phyloP scores from a whole-genome alignment of 2,113 vertebrate genomes.

The Podarcis muralis region DNA sequence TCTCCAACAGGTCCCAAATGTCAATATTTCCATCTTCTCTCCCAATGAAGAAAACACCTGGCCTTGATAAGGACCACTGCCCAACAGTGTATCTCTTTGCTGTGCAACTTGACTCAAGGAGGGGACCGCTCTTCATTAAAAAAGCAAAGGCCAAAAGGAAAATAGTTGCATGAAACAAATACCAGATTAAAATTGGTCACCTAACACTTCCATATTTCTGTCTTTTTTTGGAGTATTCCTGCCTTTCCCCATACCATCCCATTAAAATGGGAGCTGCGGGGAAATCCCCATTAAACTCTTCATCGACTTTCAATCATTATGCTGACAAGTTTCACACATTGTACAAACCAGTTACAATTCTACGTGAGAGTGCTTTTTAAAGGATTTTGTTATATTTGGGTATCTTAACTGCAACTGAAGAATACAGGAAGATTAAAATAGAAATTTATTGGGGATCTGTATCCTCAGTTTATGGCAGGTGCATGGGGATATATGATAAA shows the following conservation, averaged over 20 bases:
- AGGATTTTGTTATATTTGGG: not conserved
- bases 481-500: not conserved
- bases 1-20: constrained; percentile 92
- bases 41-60: constrained; percentile 89
- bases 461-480: not conserved
- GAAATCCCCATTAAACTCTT: no score
- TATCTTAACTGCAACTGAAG: not conserved
- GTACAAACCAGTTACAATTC: not conserved
- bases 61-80: constrained; percentile 90
- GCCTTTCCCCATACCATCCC: not conserved
- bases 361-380: not conserved
- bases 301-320: no score
- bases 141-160: not conserved
- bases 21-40: constrained; percentile 87
- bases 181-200: not conserved
- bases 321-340: not conserved
- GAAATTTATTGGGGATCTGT: not conserved
- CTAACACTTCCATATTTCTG: not conserved
- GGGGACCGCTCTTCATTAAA: constrained; percentile 76
- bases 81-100: constrained; percentile 77
- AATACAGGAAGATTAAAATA: not conserved
- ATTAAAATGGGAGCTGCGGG: not conserved
- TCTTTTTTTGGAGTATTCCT: not conserved
- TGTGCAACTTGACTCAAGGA: constrained; percentile 79
- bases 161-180: not conserved